Conservation (phyloP, 2,113 vertebrate species). For the Cichladusa arquata region DNA sequence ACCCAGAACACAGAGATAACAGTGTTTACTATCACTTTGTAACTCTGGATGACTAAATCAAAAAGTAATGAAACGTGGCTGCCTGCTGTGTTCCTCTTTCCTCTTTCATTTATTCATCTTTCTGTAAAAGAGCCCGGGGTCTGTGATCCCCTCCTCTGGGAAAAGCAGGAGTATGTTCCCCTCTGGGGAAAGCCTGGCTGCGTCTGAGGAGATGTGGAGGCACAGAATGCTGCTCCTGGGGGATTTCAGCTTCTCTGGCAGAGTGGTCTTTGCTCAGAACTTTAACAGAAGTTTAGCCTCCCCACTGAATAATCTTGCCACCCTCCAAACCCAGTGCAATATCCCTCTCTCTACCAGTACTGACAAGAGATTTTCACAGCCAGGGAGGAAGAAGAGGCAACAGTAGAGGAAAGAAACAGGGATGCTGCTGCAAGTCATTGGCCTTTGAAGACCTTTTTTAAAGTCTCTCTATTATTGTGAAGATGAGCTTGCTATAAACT, state of each 20-base stretch:
- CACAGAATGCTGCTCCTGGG: neutral
- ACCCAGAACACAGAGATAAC: slow-evolving; percentile 39
- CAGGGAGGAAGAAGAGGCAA: neutral
- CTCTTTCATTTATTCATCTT: neutral
- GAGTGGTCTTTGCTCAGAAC: neutral
- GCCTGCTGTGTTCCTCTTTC: neutral
- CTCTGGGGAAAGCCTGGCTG: neutral
- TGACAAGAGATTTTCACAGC: neutral
- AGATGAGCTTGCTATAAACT: slow-evolving; percentile 46
- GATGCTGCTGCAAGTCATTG: neutral
- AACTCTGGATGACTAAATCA: slow-evolving; percentile 14
- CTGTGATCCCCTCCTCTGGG: neutral
- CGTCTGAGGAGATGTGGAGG: neutral
- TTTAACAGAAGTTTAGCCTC: neutral
- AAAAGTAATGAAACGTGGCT: slow-evolving; percentile 11
- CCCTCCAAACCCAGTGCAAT: neutral
- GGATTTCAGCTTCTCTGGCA: neutral
- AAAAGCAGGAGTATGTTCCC: neutral
- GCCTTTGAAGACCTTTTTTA: slow-evolving; percentile 9
- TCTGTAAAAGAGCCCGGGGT: neutral
- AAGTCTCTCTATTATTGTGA: neutral
- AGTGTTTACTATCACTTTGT: slow-evolving; percentile 39
- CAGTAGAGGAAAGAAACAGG: neutral
- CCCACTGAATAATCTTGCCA: neutral
- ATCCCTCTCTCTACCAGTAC: neutral